Conservation (phyloP, 2,113 vertebrate species). For the Cochlearius cochlearius region DNA sequence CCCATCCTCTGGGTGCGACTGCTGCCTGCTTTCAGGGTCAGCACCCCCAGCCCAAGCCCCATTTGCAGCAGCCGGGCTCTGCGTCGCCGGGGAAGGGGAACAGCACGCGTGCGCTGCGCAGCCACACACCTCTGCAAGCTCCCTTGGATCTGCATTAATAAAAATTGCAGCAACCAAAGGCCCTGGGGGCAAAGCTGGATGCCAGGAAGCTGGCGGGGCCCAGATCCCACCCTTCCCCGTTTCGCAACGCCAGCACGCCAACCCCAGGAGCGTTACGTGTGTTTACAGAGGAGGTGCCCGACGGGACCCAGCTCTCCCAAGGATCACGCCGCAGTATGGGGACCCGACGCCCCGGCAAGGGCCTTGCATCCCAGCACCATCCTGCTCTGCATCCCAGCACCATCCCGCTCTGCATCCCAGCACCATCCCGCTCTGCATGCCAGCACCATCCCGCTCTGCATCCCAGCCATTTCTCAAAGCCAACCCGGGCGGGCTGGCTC, state of each 20-base stretch:
- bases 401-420: too few species aligned
- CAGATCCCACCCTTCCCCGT: background rate
- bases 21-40: background rate
- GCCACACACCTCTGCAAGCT: background rate
- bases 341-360: fast-evolving
- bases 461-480: background rate
- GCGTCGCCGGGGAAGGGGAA: background rate
- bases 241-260: background rate
- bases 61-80: background rate
- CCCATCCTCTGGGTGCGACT: background rate
- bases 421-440: too few species aligned
- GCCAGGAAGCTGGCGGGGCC: background rate
- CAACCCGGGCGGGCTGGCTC: fast-evolving
- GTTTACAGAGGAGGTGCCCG: background rate
- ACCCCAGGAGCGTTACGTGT: fast-evolving
- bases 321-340: fast-evolving
- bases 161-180: background rate
- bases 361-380: background rate
- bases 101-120: background rate
- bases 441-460: background rate
- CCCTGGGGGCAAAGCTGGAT: background rate
- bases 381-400: background rate
- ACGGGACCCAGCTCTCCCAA: background rate
- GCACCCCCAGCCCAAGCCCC: background rate
- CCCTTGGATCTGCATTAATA: background rate